Evolutionary conservation across 2,888 invertebrate genomes (phyloP).

Genomic region (Dicroscelio sp.): DNA sequence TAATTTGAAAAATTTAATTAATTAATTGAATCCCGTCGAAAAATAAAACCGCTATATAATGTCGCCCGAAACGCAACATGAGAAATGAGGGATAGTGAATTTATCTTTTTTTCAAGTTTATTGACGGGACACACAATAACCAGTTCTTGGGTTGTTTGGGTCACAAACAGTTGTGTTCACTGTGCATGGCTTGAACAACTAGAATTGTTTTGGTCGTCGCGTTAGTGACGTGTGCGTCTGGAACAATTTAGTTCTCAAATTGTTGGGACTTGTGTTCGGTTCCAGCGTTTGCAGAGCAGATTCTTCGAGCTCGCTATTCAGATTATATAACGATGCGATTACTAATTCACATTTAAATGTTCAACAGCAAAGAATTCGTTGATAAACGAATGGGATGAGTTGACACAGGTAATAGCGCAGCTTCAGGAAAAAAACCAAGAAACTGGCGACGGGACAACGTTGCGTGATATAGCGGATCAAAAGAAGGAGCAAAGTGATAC

Average conservation of each 20-base stretch:
- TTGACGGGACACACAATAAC: background rate
- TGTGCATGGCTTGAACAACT: background rate
- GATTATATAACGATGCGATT: background rate
- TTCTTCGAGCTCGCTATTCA: background rate
- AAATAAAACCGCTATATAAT: background rate
- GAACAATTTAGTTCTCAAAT: background rate
- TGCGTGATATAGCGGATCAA: background rate
- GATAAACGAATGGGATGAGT: background rate
- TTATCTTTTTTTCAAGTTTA: background rate
- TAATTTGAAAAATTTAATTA: background rate
- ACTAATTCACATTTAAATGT: background rate
- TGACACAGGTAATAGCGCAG: background rate
- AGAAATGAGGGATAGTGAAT: background rate
- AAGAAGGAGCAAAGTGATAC: background rate
- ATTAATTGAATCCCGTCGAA: background rate
- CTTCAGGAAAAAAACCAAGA: background rate
- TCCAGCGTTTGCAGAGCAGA: background rate
- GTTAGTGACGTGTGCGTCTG: background rate
- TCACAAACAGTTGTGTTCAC: conserved; percentile 32
- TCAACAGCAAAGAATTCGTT: background rate
- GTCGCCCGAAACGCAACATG: background rate
- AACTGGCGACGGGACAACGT: background rate
- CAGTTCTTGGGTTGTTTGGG: conserved; percentile 21
- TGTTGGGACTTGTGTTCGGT: background rate
- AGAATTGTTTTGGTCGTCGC: background rate